Conservation (phyloP, 2,113 vertebrate genomes). For the Hyaena hyaena region DNA sequence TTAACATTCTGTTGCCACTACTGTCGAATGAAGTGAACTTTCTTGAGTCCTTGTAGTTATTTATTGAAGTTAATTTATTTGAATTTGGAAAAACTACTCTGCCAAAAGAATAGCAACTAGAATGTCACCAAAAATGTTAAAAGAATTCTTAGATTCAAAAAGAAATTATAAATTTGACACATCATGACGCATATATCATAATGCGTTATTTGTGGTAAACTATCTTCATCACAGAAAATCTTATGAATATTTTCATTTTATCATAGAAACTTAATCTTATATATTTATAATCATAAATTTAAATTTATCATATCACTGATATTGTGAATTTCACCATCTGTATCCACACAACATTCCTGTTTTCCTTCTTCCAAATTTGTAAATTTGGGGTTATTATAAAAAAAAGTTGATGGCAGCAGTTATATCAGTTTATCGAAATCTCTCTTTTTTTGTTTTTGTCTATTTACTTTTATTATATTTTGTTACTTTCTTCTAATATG, state of each 20-base stretch:
- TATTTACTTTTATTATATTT: background rate
- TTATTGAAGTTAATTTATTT: background rate
- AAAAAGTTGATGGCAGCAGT: background rate
- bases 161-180: background rate
- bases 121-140: background rate
- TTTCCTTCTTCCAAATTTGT: background rate
- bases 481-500: background rate
- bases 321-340: background rate
- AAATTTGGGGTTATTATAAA: background rate
- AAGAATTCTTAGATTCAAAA: conserved; percentile 6
- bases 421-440: background rate
- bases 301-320: background rate
- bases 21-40: background rate
- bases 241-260: background rate
- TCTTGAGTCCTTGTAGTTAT: background rate
- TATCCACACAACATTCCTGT: background rate
- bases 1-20: background rate
- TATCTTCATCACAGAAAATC: background rate
- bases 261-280: background rate
- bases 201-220: background rate
- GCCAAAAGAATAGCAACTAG: background rate
- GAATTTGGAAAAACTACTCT: conserved; percentile 15
- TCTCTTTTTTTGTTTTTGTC: background rate
- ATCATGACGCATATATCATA: background rate
- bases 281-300: background rate